Evolutionary conservation across 1,140 invertebrate species (phyloP).

Genomic region (Trichonephila inaurata): DNA sequence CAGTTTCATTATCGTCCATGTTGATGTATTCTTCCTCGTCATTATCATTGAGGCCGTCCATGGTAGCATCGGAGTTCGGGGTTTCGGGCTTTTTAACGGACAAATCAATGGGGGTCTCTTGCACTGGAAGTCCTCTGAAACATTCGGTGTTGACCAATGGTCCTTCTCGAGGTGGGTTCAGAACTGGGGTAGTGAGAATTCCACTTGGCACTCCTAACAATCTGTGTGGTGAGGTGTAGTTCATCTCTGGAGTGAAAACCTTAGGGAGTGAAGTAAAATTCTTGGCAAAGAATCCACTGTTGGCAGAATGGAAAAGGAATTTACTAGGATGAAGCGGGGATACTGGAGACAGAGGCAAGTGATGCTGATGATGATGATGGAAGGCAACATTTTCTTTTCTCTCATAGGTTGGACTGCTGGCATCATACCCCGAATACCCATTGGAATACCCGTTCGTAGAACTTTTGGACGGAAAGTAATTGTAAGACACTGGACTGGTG

Average conservation of each 20-base stretch:
- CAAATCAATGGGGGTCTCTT: constrained; percentile 79
- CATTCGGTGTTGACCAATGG: constrained; percentile 63
- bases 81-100: constrained; percentile 77
- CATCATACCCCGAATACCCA: constrained; percentile 47
- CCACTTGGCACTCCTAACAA: constrained; percentile 64
- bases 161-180: constrained; percentile 21
- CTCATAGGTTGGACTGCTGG: constrained; percentile 72
- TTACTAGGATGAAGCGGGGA: constrained; percentile 77
- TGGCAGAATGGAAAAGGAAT: constrained; percentile 77
- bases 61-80: constrained; percentile 59
- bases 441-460: constrained; percentile 65
- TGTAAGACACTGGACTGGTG: constrained; percentile 33
- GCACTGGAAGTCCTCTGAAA: constrained; percentile 78
- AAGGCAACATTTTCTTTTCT: constrained; percentile 75
- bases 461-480: constrained; percentile 50
- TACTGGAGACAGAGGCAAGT: constrained; percentile 77
- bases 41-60: constrained; percentile 54
- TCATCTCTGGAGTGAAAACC: constrained; percentile 64
- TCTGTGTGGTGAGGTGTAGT: constrained; percentile 55
- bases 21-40: constrained; percentile 74
- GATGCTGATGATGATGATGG: constrained; percentile 68
- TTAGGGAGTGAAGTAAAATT: constrained; percentile 71
- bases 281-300: constrained; percentile 73
- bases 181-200: constrained; percentile 37
- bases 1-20: constrained; percentile 67